phyloP scores from a whole-genome alignment of 2,888 invertebrate species.

The Lithodes maja region DNA sequence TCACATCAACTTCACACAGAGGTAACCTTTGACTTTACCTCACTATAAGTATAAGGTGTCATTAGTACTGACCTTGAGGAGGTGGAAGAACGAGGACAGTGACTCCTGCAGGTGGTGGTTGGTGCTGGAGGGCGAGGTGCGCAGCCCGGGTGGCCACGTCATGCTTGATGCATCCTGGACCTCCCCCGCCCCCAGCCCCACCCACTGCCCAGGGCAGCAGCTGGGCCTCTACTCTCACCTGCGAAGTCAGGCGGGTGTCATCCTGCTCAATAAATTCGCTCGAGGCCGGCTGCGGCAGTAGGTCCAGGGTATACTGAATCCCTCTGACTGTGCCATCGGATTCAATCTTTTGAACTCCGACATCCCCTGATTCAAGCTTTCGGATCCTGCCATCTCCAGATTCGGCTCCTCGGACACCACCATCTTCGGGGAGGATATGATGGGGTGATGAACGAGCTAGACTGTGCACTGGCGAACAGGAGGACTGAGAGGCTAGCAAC shows the following conservation, averaged over 20 bases:
- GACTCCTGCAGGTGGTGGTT: slow-evolving; percentile 56
- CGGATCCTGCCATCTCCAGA: no score
- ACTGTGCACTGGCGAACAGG: slow-evolving; percentile 15
- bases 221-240: slow-evolving; percentile 51
- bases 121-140: slow-evolving; percentile 53
- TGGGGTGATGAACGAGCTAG: slow-evolving; percentile 12
- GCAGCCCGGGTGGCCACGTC: slow-evolving; percentile 36
- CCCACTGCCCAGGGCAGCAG: slow-evolving; percentile 53
- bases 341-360: no score
- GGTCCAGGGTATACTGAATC: slow-evolving; percentile 49
- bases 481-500: slow-evolving; percentile 12
- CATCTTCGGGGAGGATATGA: neutral
- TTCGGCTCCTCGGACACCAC: no score
- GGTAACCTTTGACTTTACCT: neutral
- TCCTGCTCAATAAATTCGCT: slow-evolving; percentile 36
- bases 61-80: slow-evolving; percentile 41
- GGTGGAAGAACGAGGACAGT: slow-evolving; percentile 44
- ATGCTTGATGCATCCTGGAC: slow-evolving; percentile 30
- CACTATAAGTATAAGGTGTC: neutral
- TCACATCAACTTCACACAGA: no score
- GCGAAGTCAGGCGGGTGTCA: slow-evolving; percentile 34
- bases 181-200: slow-evolving; percentile 6
- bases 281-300: slow-evolving; percentile 46
- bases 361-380: no score
- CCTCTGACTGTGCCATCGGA: neutral